Base-by-base conservation (phyloP, 1,140 invertebrate genomes). In the Drosophila nasuta region DNA sequence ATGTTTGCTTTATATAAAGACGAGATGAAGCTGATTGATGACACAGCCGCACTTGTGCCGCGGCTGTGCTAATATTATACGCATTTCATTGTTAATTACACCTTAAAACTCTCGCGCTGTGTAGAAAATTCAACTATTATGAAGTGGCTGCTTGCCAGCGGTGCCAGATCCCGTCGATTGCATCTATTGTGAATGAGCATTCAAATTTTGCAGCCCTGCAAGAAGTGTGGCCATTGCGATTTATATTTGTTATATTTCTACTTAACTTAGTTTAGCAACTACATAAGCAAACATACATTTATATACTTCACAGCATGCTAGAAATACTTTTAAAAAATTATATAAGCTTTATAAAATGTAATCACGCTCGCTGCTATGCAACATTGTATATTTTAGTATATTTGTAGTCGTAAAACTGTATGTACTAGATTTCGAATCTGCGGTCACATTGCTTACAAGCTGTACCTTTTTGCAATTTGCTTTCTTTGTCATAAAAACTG, bases 401-500 rank as follows among this genome's bases (percentile, higher is more conserved):
- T 43, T 43, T 43, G 0, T 11, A 3, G 35, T 11, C 35, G 35
- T 38, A 38, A 38, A 15, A 43, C 3, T 43, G 41, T 25, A 20
- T 6, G 41, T 5, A 13, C 4, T 25, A 25, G 3, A 25, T 3
- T 25, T 25, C 20, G 3, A 25, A 25, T 25, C 20, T 43, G 41
- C 41, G 11, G 41, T 1, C 41, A 43, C 46, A 20, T 3, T 11
- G 46, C 20, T 3, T 38, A 56, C 33, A 38, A 56, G 33, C 52
- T 38, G 33, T 56, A 52, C 41, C 17, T 28, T 25, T n/a, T 25
- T 13, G 11, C 35, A 58, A 38, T 38, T 38, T 15, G 54, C 66
- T 43, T 74, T 74, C 30, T 75, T 58, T 58, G 58, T 58, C 43
- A 63, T 49, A 63, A 56, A 74, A 70, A 56, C 66, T 69, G 58